Evolutionary conservation across 2,113 vertebrate genomes (phyloP).

Genomic region (Tychaedon coryphoeus): DNA sequence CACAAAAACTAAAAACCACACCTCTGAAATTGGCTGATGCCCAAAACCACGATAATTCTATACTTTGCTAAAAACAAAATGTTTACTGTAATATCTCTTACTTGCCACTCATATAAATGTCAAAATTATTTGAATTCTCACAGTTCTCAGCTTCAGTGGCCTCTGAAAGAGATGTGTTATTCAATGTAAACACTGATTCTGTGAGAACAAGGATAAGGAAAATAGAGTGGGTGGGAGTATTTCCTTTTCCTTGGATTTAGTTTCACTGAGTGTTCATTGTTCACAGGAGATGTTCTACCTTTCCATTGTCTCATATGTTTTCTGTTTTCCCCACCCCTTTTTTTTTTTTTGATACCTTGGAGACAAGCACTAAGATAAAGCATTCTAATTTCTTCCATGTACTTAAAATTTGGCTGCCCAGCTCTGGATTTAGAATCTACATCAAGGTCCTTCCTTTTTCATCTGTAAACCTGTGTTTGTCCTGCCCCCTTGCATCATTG

Average conservation of each 20-base stretch:
- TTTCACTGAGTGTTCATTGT: not conserved
- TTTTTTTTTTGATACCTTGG: not conserved
- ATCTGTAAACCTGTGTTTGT: not conserved
- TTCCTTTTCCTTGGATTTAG: constrained; percentile 53
- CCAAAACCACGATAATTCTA: not conserved
- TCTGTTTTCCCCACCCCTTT: accelerated
- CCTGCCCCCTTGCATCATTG: not conserved
- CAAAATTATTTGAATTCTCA: not conserved
- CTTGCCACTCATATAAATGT: not conserved
- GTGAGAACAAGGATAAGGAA: constrained; percentile 32
- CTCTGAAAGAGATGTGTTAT: not conserved
- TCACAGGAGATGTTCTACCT: constrained; percentile 38
- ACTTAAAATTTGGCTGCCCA: not conserved
- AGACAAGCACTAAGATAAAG: not conserved
- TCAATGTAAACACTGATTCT: not conserved
- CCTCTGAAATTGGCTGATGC: not conserved
- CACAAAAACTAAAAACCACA: not conserved
- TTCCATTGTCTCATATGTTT: not conserved
- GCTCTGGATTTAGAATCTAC: not conserved
- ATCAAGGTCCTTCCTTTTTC: not conserved
- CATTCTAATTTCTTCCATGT: not conserved
- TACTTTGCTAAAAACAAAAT: not conserved
- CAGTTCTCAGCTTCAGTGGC: not conserved
- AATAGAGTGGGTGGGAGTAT: constrained; percentile 21
- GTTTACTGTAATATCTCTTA: not conserved